Conservation (phyloP, 2,888 invertebrate genomes). For the Agrilus mali region DNA sequence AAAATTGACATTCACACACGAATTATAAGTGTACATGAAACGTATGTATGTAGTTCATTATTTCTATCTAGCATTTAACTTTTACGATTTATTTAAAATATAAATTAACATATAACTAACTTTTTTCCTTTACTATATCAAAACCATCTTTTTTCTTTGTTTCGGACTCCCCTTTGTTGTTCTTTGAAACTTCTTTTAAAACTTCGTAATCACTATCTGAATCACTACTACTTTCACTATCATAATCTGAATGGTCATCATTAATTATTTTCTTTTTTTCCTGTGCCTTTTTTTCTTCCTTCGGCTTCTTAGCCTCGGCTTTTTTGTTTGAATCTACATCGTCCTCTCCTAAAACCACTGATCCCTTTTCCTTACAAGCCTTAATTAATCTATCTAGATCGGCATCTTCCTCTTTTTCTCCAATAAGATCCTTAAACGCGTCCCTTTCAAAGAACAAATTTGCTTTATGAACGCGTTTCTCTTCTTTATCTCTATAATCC, state of each 20-base stretch:
- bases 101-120: conserved; percentile 1
- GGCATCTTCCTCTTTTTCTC: conserved; percentile 74
- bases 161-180: conserved; percentile 19
- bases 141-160: conserved; percentile 45
- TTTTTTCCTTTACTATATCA: conserved; percentile 48
- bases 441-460: conserved; percentile 83
- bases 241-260: conserved; percentile 26
- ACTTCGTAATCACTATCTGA: conserved; percentile 37
- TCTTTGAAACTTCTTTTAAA: conserved; percentile 25
- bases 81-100: no score
- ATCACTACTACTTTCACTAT: conserved; percentile 18
- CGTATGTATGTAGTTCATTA: no score
- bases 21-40: no score
- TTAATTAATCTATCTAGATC: conserved; percentile 72
- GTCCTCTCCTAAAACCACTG: conserved; percentile 32
- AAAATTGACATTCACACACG: no score
- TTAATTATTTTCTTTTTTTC: conserved; percentile 17
- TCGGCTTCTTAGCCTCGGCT: conserved; percentile 15
- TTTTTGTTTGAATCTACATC: conserved; percentile 33
- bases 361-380: conserved; percentile 60
- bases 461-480: conserved; percentile 63
- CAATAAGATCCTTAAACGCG: conserved; percentile 63
- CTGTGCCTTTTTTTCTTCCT: conserved; percentile 14
- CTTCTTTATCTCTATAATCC: conserved; percentile 61
- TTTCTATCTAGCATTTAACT: no score